Base-by-base conservation (phyloP, 2,797 vertebrate species). In the Crypturellus tataupa region DNA sequence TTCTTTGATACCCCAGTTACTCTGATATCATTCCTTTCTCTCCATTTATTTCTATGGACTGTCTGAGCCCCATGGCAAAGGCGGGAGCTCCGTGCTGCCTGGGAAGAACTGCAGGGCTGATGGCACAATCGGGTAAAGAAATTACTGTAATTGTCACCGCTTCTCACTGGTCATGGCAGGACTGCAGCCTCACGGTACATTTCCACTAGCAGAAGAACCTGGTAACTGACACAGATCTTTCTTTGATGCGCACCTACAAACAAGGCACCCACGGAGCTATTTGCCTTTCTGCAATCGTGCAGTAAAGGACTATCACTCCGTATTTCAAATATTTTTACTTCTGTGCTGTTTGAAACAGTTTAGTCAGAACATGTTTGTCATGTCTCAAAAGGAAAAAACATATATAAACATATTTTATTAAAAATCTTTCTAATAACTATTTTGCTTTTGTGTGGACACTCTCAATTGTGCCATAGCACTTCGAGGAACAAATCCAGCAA, bases 261-360 rank as follows among this genome's bases (percentile, higher is more conserved):
- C 59, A 29, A 18, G 37, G 69, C 25, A 89, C 40, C 84, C 6
- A 47, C 25, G 62, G 35, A 49, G 60, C 42, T 59, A 11, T 59
- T 90, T 82, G 82, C 67, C 67, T 67, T 93, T 73, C 82, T 53
- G 70, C 39, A 84, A 2, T 79, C 59, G 70, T 9, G 12, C 3
- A 70, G 42, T 33, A 88, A 89, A 79, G 27, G 23, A 93, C 87
- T 29, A 60, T 27, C 25, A 31, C 40, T 73, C 55, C 29, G 12
- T 72, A 72, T 44, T 90, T 80, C 60, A 91, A 79, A 44, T 56
- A 81, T 92, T 91, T 73, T 80, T 87, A 79, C 21, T 67, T 89
- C 46, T 79, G 46, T 51, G 88, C 59, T 88, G 51, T 56, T 64
- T 63, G 33, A 31, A 90, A 70, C 60, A 46, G 29, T 88, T 79